phyloP scores from a whole-genome alignment of 2,888 invertebrate genomes.

The Netelia inedita region DNA sequence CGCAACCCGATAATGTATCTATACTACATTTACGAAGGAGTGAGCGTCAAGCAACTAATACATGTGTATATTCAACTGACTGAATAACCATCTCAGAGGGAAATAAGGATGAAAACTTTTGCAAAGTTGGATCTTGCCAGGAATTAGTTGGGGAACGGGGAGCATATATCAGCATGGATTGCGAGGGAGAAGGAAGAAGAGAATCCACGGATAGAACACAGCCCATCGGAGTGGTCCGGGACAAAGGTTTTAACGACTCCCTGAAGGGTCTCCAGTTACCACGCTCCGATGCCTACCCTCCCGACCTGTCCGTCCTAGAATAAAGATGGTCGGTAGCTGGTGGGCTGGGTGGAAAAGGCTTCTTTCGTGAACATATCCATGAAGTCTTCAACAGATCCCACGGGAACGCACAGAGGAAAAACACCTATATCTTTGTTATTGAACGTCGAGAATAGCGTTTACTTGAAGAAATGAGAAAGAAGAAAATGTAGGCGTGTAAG shows the following conservation, averaged over 20 bases:
- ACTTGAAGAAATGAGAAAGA: slow-evolving; percentile 73
- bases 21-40: slow-evolving; percentile 31
- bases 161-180: slow-evolving; percentile 78
- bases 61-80: slow-evolving; percentile 52
- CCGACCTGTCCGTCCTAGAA: slow-evolving; percentile 83
- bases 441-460: slow-evolving; percentile 32
- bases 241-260: slow-evolving; percentile 84
- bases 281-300: slow-evolving; percentile 85
- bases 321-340: slow-evolving; percentile 82
- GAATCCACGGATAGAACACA: slow-evolving; percentile 71
- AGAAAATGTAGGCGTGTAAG: neutral
- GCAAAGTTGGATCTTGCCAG: slow-evolving; percentile 65
- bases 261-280: slow-evolving; percentile 84
- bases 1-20: slow-evolving; percentile 19
- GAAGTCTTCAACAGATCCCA: slow-evolving; percentile 56
- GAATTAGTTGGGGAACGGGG: slow-evolving; percentile 76
- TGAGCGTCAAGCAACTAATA: slow-evolving; percentile 35
- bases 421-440: slow-evolving; percentile 48
- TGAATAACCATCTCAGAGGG: slow-evolving; percentile 55
- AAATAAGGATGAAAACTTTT: slow-evolving; percentile 62
- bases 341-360: slow-evolving; percentile 60
- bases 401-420: slow-evolving; percentile 75
- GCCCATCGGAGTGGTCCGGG: slow-evolving; percentile 78
- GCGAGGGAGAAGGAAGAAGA: slow-evolving; percentile 75
- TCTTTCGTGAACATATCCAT: slow-evolving; percentile 77